These are phyloP conservation scores for Crenichthys baileyi DNA, from an alignment of 2,797 vertebrate species.

Conservation along the genomic window DNA sequence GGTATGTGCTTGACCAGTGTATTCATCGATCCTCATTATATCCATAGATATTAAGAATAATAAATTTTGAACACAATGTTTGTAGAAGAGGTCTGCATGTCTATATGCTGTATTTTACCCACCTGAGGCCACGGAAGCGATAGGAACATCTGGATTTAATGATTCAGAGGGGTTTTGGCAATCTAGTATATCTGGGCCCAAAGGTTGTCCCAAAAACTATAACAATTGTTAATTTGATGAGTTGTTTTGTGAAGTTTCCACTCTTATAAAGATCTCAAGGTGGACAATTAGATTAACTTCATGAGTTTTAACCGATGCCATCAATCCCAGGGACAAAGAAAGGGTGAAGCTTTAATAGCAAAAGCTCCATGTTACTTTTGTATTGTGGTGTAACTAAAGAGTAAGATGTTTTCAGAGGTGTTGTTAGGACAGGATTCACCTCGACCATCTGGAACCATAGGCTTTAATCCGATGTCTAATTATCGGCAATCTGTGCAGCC, in stretches of 20 bases:
- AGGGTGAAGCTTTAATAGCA: not conserved
- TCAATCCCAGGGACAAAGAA: not conserved
- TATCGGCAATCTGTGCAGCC: constrained; percentile 72
- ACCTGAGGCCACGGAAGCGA: not conserved
- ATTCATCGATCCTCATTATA: too few relatives aligned
- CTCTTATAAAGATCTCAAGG: constrained; percentile 15
- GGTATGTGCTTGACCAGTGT: too few relatives aligned
- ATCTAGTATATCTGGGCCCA: not conserved
- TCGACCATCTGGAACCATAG: constrained; percentile 73
- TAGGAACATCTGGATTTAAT: not conserved
- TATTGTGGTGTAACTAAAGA: constrained; percentile 20
- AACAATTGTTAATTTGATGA: not conserved
- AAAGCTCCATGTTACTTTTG: constrained; percentile 3
- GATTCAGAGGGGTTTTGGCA: not conserved
- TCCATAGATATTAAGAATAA: not conserved
- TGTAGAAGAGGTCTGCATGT: not conserved
- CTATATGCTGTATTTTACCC: not conserved
- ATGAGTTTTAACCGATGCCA: constrained; percentile 23
- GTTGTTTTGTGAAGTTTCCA: constrained; percentile 10
- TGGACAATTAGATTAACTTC: constrained; percentile 11
- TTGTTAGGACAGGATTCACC: constrained; percentile 59
- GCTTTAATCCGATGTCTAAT: constrained; percentile 73
- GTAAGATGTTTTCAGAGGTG: constrained; percentile 35
- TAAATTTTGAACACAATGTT: not conserved
- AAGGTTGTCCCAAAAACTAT: not conserved